Base-by-base conservation (phyloP, 1,140 invertebrate species). In the Diploscapter pachys region DNA sequence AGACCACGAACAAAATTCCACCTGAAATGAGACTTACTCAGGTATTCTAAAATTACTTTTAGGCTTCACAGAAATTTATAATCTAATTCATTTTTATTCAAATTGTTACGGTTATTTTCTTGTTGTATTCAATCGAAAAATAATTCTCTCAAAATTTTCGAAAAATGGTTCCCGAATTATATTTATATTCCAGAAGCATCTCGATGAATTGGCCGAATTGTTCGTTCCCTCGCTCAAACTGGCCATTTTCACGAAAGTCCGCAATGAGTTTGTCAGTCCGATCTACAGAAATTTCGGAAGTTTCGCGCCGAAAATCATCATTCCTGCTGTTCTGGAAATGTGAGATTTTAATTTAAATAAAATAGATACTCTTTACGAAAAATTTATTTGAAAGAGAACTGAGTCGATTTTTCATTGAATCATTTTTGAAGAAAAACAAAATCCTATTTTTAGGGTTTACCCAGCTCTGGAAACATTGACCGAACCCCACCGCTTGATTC, bases 181-280 rank as follows among this genome's bases (percentile, higher is more conserved):
- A 31, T 31, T 31, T 31, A 31, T 31, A 31, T 31, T 31, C 9
- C 57, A 59, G 57, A 59, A 31, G 1, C 91, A 95, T 79, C 90
- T 96, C n/a, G 92, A 92, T 49, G 87, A 89, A 70, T 96, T 96
- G 87, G 93, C 96, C 0, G 89, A 90, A 51, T 86, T 84, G 74
- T 87, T 93, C 69, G 87, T 91, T 68, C 90, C 91, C 53, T 88
- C 91, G 8, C 89, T 90, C 2, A 88, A 92, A 75, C 87, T 89
- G 63, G 90, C 92, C 2, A 91, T 95, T 86, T 94, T 93, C 86
- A 91, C 90, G 66, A 91, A 91, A 81, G 87, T 88, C 70, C 90
- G 90, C 5, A 86, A 89, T 11, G 87, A 88, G 13, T 90, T 92
- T 79, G 89, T 91, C 52, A 90, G 89, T 4, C 86, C 89, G 5